These are phyloP conservation scores for Samia ricini DNA, from an alignment of 1,140 invertebrate genomes.

Conservation along the genomic window DNA sequence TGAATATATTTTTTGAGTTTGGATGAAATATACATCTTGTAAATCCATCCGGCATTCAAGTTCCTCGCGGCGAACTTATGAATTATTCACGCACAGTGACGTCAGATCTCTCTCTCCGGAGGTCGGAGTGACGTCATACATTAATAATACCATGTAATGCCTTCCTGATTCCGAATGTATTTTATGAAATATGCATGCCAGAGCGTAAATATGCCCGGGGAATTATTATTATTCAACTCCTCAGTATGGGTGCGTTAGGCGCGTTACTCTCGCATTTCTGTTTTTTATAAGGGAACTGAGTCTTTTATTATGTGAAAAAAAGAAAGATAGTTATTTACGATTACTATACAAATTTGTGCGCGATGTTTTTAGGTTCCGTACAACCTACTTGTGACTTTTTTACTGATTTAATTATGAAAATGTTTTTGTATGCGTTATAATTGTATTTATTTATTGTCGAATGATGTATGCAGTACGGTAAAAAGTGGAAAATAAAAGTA, in stretches of 20 bases:
- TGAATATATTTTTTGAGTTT: background rate
- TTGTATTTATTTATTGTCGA: too few relatives aligned
- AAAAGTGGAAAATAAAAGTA: too few relatives aligned
- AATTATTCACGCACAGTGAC: constrained; percentile 17
- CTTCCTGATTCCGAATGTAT: constrained; percentile 5
- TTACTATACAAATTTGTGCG: too few relatives aligned
- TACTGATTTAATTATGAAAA: too few relatives aligned
- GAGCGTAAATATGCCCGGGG: constrained; percentile 1
- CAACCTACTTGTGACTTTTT: too few relatives aligned
- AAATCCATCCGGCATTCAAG: background rate
- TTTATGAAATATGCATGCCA: constrained; percentile 15
- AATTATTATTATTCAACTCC: background rate
- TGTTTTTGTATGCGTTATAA: too few relatives aligned
- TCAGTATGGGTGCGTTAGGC: background rate
- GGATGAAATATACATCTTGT: background rate
- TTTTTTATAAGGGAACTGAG: background rate
- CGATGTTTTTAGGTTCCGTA: too few relatives aligned
- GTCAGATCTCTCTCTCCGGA: constrained; percentile 7
- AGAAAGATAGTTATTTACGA: too few relatives aligned
- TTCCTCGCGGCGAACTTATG: background rate
- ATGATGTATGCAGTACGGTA: too few relatives aligned
- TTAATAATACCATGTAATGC: constrained; percentile 12
- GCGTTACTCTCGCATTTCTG: background rate
- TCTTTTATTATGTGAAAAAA: background rate
- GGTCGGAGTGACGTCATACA: constrained; percentile 14